Percentiles rank a stretch among this genome's conserved stretches.
Conservation (phyloP, 2,113 vertebrate genomes). For the Brachypteracias leptosomus region DNA sequence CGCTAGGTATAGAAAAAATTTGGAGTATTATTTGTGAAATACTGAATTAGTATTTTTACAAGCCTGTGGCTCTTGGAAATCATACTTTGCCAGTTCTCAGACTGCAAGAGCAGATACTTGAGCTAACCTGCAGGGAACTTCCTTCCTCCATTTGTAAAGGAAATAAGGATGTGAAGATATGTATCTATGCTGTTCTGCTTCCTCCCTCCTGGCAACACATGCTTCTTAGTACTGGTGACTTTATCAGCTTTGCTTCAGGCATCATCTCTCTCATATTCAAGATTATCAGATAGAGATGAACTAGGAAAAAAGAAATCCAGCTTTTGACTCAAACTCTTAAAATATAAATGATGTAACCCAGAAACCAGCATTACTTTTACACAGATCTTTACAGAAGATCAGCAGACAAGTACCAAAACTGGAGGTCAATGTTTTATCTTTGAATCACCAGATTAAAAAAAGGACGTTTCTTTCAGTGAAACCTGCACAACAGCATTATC, state of each 20-base stretch:
- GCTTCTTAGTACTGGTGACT: background rate
- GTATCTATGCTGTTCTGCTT: background rate
- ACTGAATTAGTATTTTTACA: background rate
- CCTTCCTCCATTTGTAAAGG: slow-evolving; percentile 14
- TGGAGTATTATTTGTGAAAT: background rate
- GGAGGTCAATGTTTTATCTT: background rate
- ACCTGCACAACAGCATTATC: background rate
- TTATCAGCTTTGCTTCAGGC: slow-evolving; percentile 39
- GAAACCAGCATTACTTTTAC: background rate
- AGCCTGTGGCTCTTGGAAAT: background rate
- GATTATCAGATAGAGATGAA: slow-evolving; percentile 1
- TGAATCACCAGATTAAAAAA: background rate
- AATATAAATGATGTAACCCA: background rate
- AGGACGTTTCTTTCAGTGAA: background rate
- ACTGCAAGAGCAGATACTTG: background rate
- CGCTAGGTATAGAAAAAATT: background rate
- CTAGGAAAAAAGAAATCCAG: background rate
- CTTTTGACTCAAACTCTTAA: slow-evolving; percentile 1
- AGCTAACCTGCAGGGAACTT: slow-evolving; percentile 23
- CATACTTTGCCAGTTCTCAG: background rate
- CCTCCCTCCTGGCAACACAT: background rate
- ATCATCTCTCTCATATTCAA: background rate
- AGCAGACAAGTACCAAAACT: background rate
- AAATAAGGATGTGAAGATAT: slow-evolving; percentile 48
- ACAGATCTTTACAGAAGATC: background rate